These are phyloP conservation scores for Selenia dentaria DNA, from an alignment of 2,888 invertebrate species.

Conservation along the genomic window DNA sequence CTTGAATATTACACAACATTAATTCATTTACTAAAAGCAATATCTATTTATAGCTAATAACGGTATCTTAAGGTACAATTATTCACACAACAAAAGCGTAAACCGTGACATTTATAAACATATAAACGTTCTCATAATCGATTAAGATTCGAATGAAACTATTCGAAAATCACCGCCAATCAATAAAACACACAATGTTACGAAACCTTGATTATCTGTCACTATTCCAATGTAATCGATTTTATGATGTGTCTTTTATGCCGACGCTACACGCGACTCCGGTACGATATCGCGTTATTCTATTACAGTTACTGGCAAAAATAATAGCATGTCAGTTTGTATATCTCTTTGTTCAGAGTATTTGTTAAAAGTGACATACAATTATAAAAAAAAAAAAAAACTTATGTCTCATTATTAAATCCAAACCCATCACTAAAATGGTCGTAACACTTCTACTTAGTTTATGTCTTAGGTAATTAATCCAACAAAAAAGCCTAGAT, in stretches of 20 bases:
- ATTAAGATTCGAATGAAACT: constrained; percentile 53
- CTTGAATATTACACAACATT: background rate
- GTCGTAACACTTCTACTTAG: too few relatives aligned
- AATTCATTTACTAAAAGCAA: constrained; percentile 12
- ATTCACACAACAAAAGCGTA: constrained; percentile 53
- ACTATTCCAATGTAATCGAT: constrained; percentile 53
- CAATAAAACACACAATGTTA: constrained; percentile 51
- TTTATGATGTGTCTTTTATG: constrained; percentile 47
- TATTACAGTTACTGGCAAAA: constrained; percentile 15
- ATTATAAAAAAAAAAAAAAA: too few relatives aligned
- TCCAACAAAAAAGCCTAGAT: too few relatives aligned
- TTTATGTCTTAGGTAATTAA: too few relatives aligned
- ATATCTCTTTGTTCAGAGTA: too few relatives aligned
- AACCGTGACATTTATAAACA: constrained; percentile 69
- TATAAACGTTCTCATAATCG: constrained; percentile 57
- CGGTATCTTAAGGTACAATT: constrained; percentile 41
- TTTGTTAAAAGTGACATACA: too few relatives aligned
- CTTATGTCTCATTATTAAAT: too few relatives aligned
- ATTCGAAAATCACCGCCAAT: constrained; percentile 51
- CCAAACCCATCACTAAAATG: too few relatives aligned
- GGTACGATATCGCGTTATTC: constrained; percentile 47
- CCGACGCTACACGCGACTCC: constrained; percentile 60
- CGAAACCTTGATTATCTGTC: constrained; percentile 49
- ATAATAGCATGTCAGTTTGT: too few relatives aligned
- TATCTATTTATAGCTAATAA: constrained; percentile 20